Base-by-base conservation (phyloP, 2,797 vertebrate genomes). In the Odontamblyopus lacepedii region DNA sequence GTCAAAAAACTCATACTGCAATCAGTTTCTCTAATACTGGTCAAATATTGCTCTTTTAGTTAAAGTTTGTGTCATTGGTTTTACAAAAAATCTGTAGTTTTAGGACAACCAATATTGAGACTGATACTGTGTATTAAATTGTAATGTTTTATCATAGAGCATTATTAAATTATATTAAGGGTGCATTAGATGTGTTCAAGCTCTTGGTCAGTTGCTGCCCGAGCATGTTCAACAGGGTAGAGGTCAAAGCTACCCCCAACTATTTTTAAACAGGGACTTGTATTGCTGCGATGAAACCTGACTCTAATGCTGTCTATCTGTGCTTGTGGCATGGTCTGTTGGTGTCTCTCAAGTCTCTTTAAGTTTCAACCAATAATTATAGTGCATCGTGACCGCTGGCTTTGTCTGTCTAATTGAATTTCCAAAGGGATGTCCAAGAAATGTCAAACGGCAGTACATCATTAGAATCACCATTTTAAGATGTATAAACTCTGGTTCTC, bases 221-320 rank as follows among this genome's bases (percentile, higher is more conserved):
- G 66, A 72, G 77, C 84, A 83, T 90, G 85, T 73, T 90, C 66
- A 71, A 67, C 81, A 71, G 85, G 83, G 69, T 75, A 83, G 73
- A 89, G 83, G 83, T 90, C 84, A 90, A 82, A 80, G 70, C 67
- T 75, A 73, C 27, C 26, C 59, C 44, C 71, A 11, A 61, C 87
- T 89, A 94, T 94, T 91, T 92, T 91, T 91, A 92, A 87, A 88
- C 83, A 13, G 23, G 67, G 65, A 75, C 78, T 73, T 1, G 63
- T 76, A 75, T 86, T 74, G 74, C 83, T 83, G 83, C 83, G 87
- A 76, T 65, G 93, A 88, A 93, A 94, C 73, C 15, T 41, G 85
- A 94, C 91, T 75, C 70, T 82, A 79, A 90, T 78, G 75, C 88
- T 82, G 79, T 70, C 68, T 68, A 60, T 70, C 41, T 53, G 60